These are phyloP conservation scores for Drosophila seclusa DNA, from an alignment of 2,888 invertebrate genomes.

Conservation along the genomic window DNA sequence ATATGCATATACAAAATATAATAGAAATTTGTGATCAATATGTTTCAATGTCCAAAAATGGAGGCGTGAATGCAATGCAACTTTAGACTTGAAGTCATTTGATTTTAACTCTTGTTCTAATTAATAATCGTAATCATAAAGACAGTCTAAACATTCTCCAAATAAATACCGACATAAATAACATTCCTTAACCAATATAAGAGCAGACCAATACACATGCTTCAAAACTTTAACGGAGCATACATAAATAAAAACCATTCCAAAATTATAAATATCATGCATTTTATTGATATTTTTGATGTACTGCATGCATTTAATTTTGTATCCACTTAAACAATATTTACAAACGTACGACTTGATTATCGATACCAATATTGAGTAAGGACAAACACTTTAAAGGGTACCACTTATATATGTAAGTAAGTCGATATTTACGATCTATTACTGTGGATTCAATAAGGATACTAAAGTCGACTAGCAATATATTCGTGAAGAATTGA, in stretches of 20 bases:
- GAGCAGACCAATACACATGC: not conserved
- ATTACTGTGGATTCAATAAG: not conserved
- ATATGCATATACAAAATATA: not conserved
- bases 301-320: not conserved
- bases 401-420: conserved; percentile 3
- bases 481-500: not conserved
- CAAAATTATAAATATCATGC: not conserved
- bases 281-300: not conserved
- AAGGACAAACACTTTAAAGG: not conserved
- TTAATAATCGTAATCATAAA: not conserved
- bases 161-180: not conserved
- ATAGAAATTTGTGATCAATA: not conserved
- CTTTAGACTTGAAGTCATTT: not conserved
- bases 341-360: not conserved
- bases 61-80: not conserved
- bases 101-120: not conserved
- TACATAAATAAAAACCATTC: not conserved
- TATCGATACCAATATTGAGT: not conserved
- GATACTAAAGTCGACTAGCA: not conserved
- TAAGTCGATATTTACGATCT: not conserved
- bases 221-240: not conserved
- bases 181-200: not conserved
- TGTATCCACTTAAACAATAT: conserved; percentile 1
- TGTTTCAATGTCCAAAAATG: not conserved
- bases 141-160: not conserved